A percentile compares a stretch with the other conserved stretches of the same genome.
Evolutionary conservation across 2,797 vertebrate genomes (phyloP).

Genomic region (Notolabrus celidotus): DNA sequence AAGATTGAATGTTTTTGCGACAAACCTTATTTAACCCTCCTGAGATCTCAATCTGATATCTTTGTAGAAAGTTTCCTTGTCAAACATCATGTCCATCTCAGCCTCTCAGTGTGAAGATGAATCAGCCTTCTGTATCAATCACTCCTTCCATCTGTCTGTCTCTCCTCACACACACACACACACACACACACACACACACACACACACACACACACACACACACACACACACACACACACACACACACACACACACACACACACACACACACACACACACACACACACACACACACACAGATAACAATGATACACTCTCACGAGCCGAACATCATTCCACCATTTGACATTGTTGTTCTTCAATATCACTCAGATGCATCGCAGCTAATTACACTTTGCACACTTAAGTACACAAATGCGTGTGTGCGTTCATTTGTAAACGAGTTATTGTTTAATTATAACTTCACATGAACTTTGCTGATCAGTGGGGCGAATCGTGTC

Average conservation of each 20-base stretch:
- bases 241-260: constrained; percentile 20
- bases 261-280: background rate
- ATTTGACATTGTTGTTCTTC: constrained; percentile 83
- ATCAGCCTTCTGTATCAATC: constrained; percentile 57
- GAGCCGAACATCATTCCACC: constrained; percentile 72
- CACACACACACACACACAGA: constrained; percentile 36
- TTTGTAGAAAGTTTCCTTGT: constrained; percentile 49
- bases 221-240: background rate
- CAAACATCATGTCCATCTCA: constrained; percentile 59
- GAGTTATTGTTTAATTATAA: constrained; percentile 88
- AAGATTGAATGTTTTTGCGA: constrained; percentile 33
- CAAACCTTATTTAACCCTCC: constrained; percentile 36
- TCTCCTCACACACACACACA: background rate
- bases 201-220: constrained; percentile 20
- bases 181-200: background rate
- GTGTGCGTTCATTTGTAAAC: constrained; percentile 85
- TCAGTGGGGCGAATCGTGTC: constrained; percentile 81
- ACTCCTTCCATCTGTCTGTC: constrained; percentile 47
- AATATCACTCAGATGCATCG: constrained; percentile 79
- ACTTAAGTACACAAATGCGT: constrained; percentile 83
- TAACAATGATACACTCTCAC: constrained; percentile 65
- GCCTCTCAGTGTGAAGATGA: constrained; percentile 45
- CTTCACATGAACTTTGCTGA: constrained; percentile 85
- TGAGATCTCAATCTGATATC: constrained; percentile 35
- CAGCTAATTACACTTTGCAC: constrained; percentile 83